Evolutionary conservation across 2,888 invertebrate genomes (phyloP).

Genomic region (Hemistola chrysoprasaria): DNA sequence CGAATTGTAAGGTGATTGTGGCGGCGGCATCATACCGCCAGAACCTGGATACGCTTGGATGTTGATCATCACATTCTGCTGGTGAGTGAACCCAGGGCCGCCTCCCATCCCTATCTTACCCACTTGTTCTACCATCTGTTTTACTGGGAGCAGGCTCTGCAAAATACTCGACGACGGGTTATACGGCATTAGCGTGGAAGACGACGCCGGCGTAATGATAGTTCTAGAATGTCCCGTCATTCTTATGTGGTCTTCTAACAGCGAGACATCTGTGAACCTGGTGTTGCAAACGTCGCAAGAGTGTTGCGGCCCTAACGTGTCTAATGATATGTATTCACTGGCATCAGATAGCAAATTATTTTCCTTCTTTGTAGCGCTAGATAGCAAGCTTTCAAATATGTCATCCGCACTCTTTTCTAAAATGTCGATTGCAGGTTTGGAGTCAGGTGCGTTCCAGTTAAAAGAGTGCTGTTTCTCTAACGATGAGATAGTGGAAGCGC

Average conservation of each 20-base stretch:
- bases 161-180: constrained; percentile 60
- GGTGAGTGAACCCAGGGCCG: constrained; percentile 75
- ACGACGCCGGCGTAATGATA: constrained; percentile 50
- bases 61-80: constrained; percentile 85
- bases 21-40: constrained; percentile 71
- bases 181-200: constrained; percentile 63
- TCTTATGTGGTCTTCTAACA: constrained; percentile 79
- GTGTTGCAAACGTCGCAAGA: constrained; percentile 84
- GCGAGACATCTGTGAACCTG: constrained; percentile 78
- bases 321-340: constrained; percentile 85
- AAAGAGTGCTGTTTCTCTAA: constrained; percentile 74
- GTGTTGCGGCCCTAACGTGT: constrained; percentile 82
- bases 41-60: constrained; percentile 84
- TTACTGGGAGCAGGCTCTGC: constrained; percentile 68
- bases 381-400: constrained; percentile 72
- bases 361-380: constrained; percentile 64
- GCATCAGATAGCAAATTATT: constrained; percentile 57
- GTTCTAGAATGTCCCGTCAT: constrained; percentile 81
- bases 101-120: constrained; percentile 63
- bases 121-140: constrained; percentile 74
- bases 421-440: constrained; percentile 67
- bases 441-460: constrained; percentile 75
- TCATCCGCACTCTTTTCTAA: constrained; percentile 75
- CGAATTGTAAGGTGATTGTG: constrained; percentile 63
- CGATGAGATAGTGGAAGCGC: constrained; percentile 33